Conservation (phyloP, 2,888 invertebrate genomes). For the Taphrorychus bicolor region DNA sequence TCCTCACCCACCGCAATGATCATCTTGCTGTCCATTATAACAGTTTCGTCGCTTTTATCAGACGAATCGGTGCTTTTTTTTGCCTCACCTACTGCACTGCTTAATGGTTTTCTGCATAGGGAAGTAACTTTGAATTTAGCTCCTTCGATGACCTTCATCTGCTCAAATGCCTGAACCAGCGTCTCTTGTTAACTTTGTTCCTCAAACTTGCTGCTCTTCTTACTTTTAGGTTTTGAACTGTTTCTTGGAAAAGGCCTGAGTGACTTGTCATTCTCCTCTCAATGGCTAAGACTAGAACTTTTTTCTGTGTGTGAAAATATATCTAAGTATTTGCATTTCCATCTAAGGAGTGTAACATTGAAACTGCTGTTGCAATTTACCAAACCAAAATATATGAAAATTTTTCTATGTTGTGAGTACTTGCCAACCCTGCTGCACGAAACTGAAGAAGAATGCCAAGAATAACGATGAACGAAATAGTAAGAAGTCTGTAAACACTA, state of each 20-base stretch:
- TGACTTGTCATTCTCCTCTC: no score
- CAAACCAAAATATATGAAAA: no score
- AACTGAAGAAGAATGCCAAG: no score
- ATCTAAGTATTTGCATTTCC: no score
- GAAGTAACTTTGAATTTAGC: slow-evolving; percentile 31
- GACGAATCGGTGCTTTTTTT: slow-evolving; percentile 67
- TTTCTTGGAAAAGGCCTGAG: slow-evolving; percentile 75
- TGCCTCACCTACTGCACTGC: slow-evolving; percentile 75
- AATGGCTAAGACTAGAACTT: no score
- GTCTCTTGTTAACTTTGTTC: slow-evolving; percentile 35
- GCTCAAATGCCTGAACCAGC: slow-evolving; percentile 43
- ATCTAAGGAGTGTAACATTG: no score
- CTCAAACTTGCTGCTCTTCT: slow-evolving; percentile 36
- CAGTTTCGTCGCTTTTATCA: slow-evolving; percentile 68
- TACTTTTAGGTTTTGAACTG: slow-evolving; percentile 46
- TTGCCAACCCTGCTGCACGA: no score
- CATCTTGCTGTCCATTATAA: slow-evolving; percentile 58
- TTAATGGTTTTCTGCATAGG: slow-evolving; percentile 64
- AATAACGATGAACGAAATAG: no score
- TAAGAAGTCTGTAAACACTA: no score
- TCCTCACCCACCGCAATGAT: slow-evolving; percentile 63
- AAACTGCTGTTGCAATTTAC: no score
- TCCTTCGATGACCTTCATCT: slow-evolving; percentile 34
- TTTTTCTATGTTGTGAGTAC: no score
- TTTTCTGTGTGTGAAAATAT: no score